Base-by-base conservation (phyloP, 2,888 invertebrate species). In the Panopea generosa region DNA sequence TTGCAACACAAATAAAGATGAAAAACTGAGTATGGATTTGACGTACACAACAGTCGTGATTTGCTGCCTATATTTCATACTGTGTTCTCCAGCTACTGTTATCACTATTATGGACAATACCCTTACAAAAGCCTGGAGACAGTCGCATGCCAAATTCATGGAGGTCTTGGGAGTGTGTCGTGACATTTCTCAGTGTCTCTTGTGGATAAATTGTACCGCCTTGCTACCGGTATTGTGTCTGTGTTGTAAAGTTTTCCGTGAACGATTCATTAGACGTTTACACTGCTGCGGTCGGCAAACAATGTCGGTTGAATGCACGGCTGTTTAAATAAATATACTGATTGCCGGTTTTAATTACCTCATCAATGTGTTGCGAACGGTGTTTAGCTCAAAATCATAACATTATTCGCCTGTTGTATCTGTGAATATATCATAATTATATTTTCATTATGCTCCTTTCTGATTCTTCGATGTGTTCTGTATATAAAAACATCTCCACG, bases 51-150 rank as follows among this genome's bases (percentile, higher is more conserved):
- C 71, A 2, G 38, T 84, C 6, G 63, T 66, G 18, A 47, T 84
- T 7, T 62, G 79, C 9, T 22, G 63, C 22, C 59, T 55, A 9
- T 81, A 62, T 61, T 63, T 85, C 20, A 18, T 77, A 0, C 61
- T 82, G 1, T 33, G 62, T 3, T 50, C 75, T 3, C 86, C 86
- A 11, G 57, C 60, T 9, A 81, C 77, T 2, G 38, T 74, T 0
- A 40, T 68, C 1, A 68, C 61, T 20, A 67, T 77, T 3, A 55
- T 77, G 24, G 53, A 69, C 45, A 65, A 55, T 38, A 50, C 49
- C 1, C 27, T 68, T 9, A 43, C 66, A 1, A 22, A 22, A 3
- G 27, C 50, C 20, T 49, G 57, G 40, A 24, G 38, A 2, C 20
- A 43, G 11, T 49, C 59, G 7, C n/a, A n/a, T n/a, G 45, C 6